Evolutionary conservation across 2,888 invertebrate genomes (phyloP).

Genomic region (Melangyna quadrimaculata): DNA sequence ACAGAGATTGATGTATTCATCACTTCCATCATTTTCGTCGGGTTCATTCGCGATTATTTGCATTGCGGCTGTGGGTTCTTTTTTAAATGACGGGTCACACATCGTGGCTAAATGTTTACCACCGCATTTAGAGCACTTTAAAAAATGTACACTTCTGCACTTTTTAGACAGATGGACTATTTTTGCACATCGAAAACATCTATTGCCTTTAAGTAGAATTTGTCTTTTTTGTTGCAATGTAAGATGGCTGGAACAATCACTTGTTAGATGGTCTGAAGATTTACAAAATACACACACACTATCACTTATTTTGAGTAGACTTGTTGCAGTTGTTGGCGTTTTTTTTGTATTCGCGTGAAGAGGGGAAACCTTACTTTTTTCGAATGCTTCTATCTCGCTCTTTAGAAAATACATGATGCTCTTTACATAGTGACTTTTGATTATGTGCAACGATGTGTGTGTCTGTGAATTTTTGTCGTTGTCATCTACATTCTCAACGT

Average conservation of each 20-base stretch:
- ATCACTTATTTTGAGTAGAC: too few species aligned
- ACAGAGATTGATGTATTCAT: too few species aligned
- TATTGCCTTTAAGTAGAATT: neutral
- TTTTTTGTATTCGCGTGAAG: neutral
- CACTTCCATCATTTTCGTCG: too few species aligned
- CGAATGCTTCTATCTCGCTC: slow-evolving; percentile 8
- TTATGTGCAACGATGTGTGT: too few species aligned
- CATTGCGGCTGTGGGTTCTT: too few species aligned
- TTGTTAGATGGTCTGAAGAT: neutral
- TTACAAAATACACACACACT: neutral
- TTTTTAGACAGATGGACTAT: slow-evolving; percentile 17
- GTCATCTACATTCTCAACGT: too few species aligned
- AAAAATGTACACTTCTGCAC: neutral
- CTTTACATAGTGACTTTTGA: too few species aligned
- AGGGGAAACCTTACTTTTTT: neutral
- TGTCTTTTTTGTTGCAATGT: neutral
- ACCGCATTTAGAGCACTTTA: neutral
- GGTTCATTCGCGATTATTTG: too few species aligned
- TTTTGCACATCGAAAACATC: slow-evolving; percentile 31
- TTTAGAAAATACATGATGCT: too few species aligned
- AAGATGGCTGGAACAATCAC: neutral
- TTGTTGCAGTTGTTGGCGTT: neutral
- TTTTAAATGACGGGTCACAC: slow-evolving; percentile 8
- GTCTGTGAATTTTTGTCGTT: too few species aligned
- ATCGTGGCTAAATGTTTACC: neutral